These are phyloP conservation scores for Periphyllus acericola DNA, from an alignment of 2,888 invertebrate genomes.

Conservation along the genomic window DNA sequence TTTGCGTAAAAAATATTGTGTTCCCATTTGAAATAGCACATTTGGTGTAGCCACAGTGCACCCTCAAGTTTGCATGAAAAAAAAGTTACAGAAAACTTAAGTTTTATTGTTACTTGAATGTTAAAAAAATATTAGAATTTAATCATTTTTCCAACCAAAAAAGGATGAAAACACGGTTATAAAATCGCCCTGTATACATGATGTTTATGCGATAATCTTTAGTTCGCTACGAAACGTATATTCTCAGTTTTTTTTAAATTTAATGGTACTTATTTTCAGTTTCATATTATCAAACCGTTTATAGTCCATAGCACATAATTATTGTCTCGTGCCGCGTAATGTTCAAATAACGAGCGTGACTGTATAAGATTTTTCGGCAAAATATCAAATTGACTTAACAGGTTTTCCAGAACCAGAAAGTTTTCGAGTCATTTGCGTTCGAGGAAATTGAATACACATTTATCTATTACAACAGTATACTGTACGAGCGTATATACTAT, in stretches of 20 bases:
- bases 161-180: no score
- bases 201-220: neutral
- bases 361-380: neutral
- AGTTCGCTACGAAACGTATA: neutral
- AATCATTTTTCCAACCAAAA: no score
- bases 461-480: neutral
- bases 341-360: neutral
- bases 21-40: no score
- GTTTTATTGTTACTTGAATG: no score
- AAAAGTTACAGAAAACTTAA: no score
- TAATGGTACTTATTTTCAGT: neutral
- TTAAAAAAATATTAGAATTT: no score
- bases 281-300: constrained; percentile 10
- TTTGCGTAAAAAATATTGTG: no score
- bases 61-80: no score
- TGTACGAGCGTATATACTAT: neutral
- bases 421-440: constrained; percentile 8
- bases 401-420: constrained; percentile 12
- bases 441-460: constrained; percentile 5
- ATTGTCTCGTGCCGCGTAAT: neutral
- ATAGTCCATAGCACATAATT: constrained; percentile 8
- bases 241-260: neutral
- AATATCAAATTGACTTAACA: neutral
- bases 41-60: no score
- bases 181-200: no score